These are phyloP conservation scores for Eriocheir sinensis DNA, from an alignment of 1,140 invertebrate species.

Conservation along the genomic window DNA sequence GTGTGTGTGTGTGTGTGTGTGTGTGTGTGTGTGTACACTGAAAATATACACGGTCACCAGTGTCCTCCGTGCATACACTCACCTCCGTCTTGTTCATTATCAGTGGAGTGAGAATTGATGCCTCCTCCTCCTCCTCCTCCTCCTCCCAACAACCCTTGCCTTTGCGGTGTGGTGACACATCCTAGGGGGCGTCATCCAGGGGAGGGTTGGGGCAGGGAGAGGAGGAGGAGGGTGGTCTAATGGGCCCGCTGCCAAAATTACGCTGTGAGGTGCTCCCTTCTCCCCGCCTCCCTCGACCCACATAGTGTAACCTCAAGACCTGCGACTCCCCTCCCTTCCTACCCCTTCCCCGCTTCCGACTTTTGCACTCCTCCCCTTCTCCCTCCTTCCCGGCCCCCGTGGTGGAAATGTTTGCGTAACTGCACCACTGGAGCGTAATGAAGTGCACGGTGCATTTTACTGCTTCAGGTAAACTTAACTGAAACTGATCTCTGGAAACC, in stretches of 20 bases:
- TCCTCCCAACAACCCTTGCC: neutral
- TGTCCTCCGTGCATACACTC: neutral
- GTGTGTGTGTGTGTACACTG: too few species aligned
- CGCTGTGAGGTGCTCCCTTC: neutral
- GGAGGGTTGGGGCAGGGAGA: neutral
- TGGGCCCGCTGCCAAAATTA: neutral
- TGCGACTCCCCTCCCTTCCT: neutral
- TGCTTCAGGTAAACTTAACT: too few species aligned
- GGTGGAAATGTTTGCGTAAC: neutral
- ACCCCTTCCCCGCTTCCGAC: neutral
- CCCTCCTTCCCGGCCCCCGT: neutral
- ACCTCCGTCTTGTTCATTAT: too few species aligned
- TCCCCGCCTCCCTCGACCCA: slow-evolving; percentile 13
- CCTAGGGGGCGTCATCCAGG: neutral
- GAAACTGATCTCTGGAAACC: too few species aligned
- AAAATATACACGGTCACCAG: neutral
- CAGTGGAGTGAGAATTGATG: too few species aligned
- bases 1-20: too few species aligned
- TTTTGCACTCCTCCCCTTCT: neutral
- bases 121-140: neutral
- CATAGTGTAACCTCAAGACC: slow-evolving; percentile 14
- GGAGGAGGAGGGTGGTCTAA: neutral
- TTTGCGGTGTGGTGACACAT: neutral
- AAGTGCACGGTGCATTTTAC: neutral
- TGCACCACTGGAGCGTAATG: neutral